These are phyloP conservation scores for Forbesichthys papilliferus DNA, from an alignment of 2,113 vertebrate genomes.

Conservation along the genomic window DNA sequence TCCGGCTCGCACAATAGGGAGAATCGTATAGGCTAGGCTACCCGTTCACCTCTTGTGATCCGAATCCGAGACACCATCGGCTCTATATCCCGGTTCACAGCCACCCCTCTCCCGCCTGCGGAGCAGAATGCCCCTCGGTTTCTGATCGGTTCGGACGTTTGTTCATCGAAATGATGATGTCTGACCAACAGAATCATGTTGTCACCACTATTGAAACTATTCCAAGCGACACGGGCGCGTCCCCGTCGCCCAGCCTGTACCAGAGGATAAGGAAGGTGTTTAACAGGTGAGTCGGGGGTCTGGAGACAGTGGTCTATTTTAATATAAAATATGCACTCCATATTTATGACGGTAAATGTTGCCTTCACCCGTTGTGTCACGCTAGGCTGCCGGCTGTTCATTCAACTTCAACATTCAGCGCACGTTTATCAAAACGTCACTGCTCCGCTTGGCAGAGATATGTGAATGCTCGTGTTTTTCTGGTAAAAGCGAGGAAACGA, in stretches of 20 bases:
- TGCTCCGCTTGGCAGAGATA: conserved; percentile 2
- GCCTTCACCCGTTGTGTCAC: conserved; percentile 6
- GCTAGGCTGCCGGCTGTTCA: neutral
- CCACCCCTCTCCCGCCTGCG: conserved; percentile 43
- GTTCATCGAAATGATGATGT: conserved; percentile 64
- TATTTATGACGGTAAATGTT: neutral
- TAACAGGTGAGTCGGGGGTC: conserved; percentile 79
- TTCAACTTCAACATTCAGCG: conserved; percentile 40
- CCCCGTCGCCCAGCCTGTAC: conserved; percentile 71
- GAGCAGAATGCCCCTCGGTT: conserved; percentile 77
- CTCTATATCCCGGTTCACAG: conserved; percentile 37
- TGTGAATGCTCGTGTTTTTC: too few relatives aligned
- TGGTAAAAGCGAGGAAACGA: too few relatives aligned
- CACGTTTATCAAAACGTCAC: conserved; percentile 50
- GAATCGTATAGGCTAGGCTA: neutral
- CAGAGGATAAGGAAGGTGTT: conserved; percentile 85
- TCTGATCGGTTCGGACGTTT: conserved; percentile 67
- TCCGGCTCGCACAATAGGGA: conserved; percentile 11
- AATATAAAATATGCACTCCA: neutral
- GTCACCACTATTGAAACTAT: conserved; percentile 86
- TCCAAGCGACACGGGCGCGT: conserved; percentile 74
- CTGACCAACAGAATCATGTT: conserved; percentile 82
- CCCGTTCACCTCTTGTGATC: neutral
- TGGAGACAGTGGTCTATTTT: neutral
- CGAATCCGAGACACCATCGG: conserved; percentile 15